Evolutionary conservation across 2,113 vertebrate species (phyloP).

Genomic region (Laticauda laticaudata): DNA sequence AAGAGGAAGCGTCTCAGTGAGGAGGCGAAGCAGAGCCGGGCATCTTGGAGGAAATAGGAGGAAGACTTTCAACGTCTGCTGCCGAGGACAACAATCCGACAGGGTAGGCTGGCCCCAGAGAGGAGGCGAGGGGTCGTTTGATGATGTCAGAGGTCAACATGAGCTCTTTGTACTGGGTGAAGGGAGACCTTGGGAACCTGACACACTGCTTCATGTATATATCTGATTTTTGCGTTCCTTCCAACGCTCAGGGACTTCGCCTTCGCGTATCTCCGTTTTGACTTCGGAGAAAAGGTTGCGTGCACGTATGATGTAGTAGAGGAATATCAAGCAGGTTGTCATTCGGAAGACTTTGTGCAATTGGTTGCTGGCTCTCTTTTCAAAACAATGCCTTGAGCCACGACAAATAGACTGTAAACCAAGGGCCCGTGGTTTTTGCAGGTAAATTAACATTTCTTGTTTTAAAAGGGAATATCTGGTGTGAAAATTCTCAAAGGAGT

Average conservation of each 20-base stretch:
- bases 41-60: not conserved
- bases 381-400: not conserved
- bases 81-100: not conserved
- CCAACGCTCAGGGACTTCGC: not conserved
- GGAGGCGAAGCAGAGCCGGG: not conserved
- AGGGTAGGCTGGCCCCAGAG: not conserved
- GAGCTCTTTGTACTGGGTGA: no score
- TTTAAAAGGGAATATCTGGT: not conserved
- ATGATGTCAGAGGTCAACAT: not conserved
- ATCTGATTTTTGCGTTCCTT: not conserved
- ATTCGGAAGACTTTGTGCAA: not conserved
- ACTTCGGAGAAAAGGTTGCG: not conserved
- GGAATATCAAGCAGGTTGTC: not conserved
- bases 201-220: not conserved
- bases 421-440: not conserved
- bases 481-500: not conserved
- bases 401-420: not conserved
- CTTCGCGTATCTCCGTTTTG: not conserved
- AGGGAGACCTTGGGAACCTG: not conserved
- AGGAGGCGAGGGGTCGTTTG: not conserved
- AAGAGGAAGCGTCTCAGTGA: not conserved
- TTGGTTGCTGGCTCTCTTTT: not conserved
- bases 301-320: not conserved
- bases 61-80: no score
- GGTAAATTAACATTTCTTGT: not conserved